These are phyloP conservation scores for Cyprinodon tularosa DNA, from an alignment of 2,113 vertebrate species.

Conservation along the genomic window DNA sequence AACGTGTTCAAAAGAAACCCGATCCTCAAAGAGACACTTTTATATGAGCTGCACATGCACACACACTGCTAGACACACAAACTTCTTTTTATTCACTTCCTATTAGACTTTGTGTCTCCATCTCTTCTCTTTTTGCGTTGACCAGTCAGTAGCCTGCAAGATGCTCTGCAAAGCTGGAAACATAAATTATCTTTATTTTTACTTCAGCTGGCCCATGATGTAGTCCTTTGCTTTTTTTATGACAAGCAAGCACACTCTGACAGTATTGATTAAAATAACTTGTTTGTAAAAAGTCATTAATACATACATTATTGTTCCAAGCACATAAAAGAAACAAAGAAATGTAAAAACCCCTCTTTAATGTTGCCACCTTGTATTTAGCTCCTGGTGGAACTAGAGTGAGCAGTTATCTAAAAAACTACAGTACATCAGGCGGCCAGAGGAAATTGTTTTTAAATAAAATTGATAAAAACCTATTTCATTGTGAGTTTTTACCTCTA, in stretches of 20 bases:
- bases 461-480: not conserved
- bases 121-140: conserved; percentile 12
- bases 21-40: conserved; percentile 69
- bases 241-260: not conserved
- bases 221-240: not conserved
- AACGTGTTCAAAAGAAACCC: conserved; percentile 78
- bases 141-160: conserved; percentile 28
- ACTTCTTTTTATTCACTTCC: conserved; percentile 33
- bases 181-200: not conserved
- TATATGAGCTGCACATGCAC: not conserved
- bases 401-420: not conserved
- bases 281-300: not conserved
- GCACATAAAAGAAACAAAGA: not conserved
- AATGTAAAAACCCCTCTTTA: not conserved
- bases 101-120: conserved; percentile 9
- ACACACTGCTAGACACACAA: conserved; percentile 10
- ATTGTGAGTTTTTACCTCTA: not conserved
- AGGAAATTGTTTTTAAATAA: not conserved
- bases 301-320: not conserved
- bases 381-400: not conserved
- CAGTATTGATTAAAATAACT: not conserved
- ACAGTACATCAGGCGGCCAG: too few relatives aligned
- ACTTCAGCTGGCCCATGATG: not conserved
- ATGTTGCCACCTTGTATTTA: not conserved
- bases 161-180: too few relatives aligned